phyloP scores from a whole-genome alignment of 2,797 vertebrate genomes.

The Agapornis canus region DNA sequence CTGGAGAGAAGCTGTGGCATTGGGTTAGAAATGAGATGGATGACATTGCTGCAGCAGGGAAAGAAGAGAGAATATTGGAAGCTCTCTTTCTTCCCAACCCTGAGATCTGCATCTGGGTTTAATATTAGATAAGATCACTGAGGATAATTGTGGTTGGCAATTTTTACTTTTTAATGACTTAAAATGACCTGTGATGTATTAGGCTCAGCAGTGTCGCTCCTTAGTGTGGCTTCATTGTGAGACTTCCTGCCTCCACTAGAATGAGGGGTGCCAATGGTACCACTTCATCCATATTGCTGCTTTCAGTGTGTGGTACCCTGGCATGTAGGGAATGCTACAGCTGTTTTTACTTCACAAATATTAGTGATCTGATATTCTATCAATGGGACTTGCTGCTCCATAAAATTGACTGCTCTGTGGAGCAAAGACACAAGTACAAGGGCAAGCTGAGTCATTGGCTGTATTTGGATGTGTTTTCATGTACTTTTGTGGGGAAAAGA shows the following conservation, averaged over 20 bases:
- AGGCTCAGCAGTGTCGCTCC: not conserved
- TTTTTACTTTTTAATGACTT: constrained; percentile 39
- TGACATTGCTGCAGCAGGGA: not conserved
- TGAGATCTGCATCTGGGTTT: not conserved
- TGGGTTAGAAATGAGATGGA: not conserved
- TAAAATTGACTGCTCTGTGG: constrained; percentile 1
- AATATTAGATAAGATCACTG: not conserved
- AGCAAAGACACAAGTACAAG: constrained; percentile 11
- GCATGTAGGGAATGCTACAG: not conserved
- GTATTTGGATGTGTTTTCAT: constrained; percentile 34
- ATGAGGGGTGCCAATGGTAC: not conserved
- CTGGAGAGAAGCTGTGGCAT: not conserved
- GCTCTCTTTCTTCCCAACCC: not conserved
- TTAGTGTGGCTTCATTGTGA: not conserved
- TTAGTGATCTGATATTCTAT: not conserved
- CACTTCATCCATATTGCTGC: not conserved
- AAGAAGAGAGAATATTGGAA: not conserved
- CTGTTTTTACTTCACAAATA: constrained; percentile 5
- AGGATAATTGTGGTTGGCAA: not conserved
- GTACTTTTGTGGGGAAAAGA: constrained; percentile 6
- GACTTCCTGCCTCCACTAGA: not conserved
- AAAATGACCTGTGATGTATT: not conserved
- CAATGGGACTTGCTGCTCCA: not conserved
- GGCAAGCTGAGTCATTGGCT: constrained; percentile 34
- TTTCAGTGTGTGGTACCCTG: not conserved